A percentile compares a stretch with the other conserved stretches of the same genome.
Evolutionary conservation across 2,797 vertebrate species (phyloP).

Genomic region (Tolypeutes matacus): DNA sequence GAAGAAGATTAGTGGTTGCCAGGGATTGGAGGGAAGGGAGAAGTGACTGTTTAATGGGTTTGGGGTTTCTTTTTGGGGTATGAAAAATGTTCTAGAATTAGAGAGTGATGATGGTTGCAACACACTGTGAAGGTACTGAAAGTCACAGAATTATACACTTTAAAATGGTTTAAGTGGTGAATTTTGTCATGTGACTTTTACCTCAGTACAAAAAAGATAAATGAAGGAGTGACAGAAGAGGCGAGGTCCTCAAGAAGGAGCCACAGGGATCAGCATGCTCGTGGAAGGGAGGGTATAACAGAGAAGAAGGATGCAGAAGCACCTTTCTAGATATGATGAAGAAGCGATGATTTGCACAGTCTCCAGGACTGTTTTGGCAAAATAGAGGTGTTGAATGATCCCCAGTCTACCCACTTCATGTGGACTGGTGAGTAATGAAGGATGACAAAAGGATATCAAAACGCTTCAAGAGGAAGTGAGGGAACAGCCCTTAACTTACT

Average conservation of each 20-base stretch:
- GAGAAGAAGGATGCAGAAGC: background rate
- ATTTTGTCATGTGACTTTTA: no score
- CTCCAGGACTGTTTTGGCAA: background rate
- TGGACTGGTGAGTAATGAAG: background rate
- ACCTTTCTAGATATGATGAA: fast-evolving
- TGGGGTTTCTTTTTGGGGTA: no score
- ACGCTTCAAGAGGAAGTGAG: background rate
- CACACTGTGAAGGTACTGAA: no score
- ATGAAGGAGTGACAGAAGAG: background rate
- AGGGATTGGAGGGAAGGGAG: no score
- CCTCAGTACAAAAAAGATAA: no score
- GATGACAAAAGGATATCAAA: no score
- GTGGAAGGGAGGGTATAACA: background rate
- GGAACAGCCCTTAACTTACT: background rate
- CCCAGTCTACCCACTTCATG: fast-evolving
- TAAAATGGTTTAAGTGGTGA: no score
- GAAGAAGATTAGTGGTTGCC: no score
- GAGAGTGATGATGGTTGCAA: no score
- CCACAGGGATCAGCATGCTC: fast-evolving
- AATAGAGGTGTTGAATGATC: background rate
- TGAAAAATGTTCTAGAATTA: no score
- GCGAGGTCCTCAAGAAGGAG: background rate
- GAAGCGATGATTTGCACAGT: fast-evolving
- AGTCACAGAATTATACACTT: no score
- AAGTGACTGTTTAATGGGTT: no score